Percentiles rank a stretch among this genome's conserved stretches.
These are phyloP conservation scores for Habropoda laboriosa DNA, from an alignment of 1,140 invertebrate species.

Conservation along the genomic window DNA sequence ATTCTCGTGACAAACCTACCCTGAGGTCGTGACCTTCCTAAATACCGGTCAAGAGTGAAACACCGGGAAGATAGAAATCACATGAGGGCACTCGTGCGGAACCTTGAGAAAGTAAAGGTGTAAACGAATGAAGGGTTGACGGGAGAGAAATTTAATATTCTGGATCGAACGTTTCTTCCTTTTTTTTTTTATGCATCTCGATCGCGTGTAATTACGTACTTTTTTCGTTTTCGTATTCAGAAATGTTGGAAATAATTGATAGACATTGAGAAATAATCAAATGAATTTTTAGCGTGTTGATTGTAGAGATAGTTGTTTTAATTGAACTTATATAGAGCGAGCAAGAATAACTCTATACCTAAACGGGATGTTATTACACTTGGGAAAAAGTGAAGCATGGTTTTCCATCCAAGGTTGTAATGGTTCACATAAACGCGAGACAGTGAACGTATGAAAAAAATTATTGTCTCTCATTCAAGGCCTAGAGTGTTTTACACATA, in stretches of 20 bases:
- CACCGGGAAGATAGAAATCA: constrained; percentile 29
- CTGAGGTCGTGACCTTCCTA: constrained; percentile 77
- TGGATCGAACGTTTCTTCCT: not conserved
- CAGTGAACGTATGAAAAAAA: not conserved
- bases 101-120: constrained; percentile 34
- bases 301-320: too few species aligned
- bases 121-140: not conserved
- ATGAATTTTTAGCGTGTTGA: too few species aligned
- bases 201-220: too few species aligned
- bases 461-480: constrained; percentile 11
- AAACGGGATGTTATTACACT: not conserved
- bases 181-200: too few species aligned
- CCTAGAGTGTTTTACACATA: not conserved
- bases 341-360: too few species aligned
- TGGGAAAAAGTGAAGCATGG: not conserved
- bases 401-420: not conserved
- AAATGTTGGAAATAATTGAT: not conserved
- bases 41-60: constrained; percentile 77
- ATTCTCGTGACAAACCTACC: constrained; percentile 56
- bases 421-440: not conserved
- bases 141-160: not conserved
- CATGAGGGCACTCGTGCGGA: constrained; percentile 31
- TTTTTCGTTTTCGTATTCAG: not conserved
- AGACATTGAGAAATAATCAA: not conserved
- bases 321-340: too few species aligned